phyloP scores from a whole-genome alignment of 2,113 vertebrate species.

The Rhadina sibilatrix region DNA sequence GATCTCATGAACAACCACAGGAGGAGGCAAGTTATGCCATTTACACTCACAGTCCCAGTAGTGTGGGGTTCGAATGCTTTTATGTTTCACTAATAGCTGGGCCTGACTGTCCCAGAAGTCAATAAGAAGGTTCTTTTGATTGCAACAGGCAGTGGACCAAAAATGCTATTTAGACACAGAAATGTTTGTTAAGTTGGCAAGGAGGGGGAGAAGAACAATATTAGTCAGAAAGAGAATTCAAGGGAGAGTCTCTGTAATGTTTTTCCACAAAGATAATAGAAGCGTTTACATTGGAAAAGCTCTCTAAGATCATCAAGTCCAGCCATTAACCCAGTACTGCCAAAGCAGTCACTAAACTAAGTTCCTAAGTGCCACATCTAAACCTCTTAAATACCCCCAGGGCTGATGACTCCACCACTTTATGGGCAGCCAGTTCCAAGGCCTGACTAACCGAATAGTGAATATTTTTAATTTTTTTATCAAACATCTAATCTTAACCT shows the following conservation, averaged over 20 bases:
- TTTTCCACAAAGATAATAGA: background rate
- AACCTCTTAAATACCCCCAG: background rate
- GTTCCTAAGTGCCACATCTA: background rate
- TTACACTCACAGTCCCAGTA: background rate
- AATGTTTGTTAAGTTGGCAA: background rate
- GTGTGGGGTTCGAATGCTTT: background rate
- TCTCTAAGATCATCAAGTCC: background rate
- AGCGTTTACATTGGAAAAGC: background rate
- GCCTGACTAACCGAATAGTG: background rate
- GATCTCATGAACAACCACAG: constrained; percentile 35
- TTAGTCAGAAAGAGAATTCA: background rate
- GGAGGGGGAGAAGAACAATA: background rate
- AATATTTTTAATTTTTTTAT: background rate
- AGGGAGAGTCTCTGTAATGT: background rate
- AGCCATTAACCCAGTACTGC: background rate
- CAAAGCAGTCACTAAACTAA: background rate
- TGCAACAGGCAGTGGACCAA: constrained; percentile 17
- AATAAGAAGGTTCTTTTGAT: constrained; percentile 20
- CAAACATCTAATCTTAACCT: background rate
- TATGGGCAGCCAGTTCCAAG: background rate
- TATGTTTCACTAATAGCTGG: constrained; percentile 11
- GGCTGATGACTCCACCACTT: background rate
- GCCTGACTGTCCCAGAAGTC: constrained; percentile 32
- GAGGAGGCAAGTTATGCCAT: constrained; percentile 31
- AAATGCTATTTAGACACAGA: background rate